Conservation (phyloP, 2,113 vertebrate genomes). For the Ciconia maguari region DNA sequence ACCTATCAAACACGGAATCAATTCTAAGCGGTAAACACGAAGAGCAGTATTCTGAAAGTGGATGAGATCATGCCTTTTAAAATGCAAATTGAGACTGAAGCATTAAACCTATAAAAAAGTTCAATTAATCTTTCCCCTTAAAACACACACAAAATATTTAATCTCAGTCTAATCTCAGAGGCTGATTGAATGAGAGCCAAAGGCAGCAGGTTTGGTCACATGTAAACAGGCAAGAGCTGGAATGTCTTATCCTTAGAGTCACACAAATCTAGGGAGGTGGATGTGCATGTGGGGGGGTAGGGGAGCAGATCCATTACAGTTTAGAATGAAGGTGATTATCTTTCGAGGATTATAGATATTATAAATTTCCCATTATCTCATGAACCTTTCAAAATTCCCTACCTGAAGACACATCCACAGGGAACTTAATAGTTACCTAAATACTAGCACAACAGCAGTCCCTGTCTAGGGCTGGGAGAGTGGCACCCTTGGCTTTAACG, state of each 20-base stretch:
- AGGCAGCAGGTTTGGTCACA: not conserved
- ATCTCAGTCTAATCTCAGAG: slow-evolving; percentile 35
- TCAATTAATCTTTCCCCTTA: slow-evolving; percentile 60
- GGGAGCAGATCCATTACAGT: not conserved
- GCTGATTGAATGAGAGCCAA: not conserved
- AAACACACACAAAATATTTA: slow-evolving; percentile 58
- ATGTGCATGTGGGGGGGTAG: not conserved
- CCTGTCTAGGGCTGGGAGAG: not conserved
- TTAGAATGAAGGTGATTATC: not conserved
- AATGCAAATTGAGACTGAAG: slow-evolving; percentile 55
- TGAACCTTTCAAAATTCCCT: not conserved
- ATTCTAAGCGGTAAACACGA: slow-evolving; percentile 48
- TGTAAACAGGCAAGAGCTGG: not conserved
- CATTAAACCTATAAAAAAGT: slow-evolving; percentile 66
- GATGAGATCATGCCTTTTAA: slow-evolving; percentile 58
- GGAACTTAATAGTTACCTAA: not conserved
- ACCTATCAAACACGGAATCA: slow-evolving; percentile 55
- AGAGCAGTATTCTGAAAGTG: not conserved
- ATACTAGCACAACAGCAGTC: no score
- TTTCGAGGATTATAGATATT: not conserved
- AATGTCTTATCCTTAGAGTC: not conserved
- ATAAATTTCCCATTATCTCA: not conserved
- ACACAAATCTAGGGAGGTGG: not conserved
- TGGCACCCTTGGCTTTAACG: not conserved
- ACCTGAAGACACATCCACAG: not conserved